Conservation (phyloP, 2,797 vertebrate genomes). For the Emys orbicularis region DNA sequence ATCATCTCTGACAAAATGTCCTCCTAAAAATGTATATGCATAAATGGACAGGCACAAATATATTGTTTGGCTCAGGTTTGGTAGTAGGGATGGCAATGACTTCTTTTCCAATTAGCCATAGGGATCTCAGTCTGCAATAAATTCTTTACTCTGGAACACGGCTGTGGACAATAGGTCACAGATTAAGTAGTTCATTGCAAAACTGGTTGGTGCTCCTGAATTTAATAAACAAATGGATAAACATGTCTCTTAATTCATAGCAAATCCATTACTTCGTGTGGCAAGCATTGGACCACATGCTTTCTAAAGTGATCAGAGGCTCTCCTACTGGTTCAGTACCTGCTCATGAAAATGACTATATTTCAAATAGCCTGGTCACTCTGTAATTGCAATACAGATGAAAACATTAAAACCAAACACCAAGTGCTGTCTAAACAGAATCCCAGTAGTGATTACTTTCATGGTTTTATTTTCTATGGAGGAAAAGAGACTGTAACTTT, state of each 20-base stretch:
- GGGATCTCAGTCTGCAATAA: slow-evolving; percentile 64
- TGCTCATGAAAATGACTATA: accelerated
- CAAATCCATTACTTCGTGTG: slow-evolving; percentile 19
- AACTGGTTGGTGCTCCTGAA: slow-evolving; percentile 39
- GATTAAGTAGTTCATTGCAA: slow-evolving; percentile 58
- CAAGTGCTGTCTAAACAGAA: background rate
- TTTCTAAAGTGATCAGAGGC: background rate
- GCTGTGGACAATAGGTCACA: slow-evolving; percentile 66
- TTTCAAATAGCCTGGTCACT: background rate
- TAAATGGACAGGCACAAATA: slow-evolving; percentile 63
- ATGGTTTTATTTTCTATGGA: background rate
- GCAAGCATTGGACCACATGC: background rate
- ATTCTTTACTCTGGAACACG: slow-evolving; percentile 71
- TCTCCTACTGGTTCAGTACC: background rate
- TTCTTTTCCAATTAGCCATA: slow-evolving; percentile 76
- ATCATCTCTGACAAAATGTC: slow-evolving; percentile 67
- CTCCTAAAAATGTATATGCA: slow-evolving; percentile 53
- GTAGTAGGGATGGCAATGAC: slow-evolving; percentile 35
- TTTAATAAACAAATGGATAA: slow-evolving; percentile 71
- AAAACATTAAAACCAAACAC: background rate
- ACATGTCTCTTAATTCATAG: background rate
- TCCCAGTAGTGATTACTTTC: background rate
- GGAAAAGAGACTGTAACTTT: background rate
- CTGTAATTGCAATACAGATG: background rate
- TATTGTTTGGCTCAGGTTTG: slow-evolving; percentile 53